Base-by-base conservation (phyloP, 2,797 vertebrate genomes). In the Heteromormyrus szaboi region DNA sequence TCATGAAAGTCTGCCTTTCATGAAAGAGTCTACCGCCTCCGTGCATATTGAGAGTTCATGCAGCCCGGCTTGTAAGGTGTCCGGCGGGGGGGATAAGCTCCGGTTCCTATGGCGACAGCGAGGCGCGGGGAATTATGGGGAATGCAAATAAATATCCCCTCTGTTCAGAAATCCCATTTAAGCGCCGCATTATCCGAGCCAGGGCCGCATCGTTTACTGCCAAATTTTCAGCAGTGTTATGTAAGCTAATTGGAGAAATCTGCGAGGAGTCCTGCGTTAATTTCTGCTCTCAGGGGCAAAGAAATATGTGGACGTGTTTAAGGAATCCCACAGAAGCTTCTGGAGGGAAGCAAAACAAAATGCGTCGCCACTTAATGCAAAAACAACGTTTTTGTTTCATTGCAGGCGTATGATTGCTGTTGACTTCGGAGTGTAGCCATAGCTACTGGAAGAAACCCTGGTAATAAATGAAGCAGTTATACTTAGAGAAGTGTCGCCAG, bases 31-130 rank as follows among this genome's bases (percentile, higher is more conserved):
- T 65, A 87, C 53, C 86, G 85, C 86, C 90, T 85, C 91, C 90
- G 46, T 91, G 89, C 94, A 94, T 91, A 90, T 92, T 93, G 91
- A 93, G 91, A 89, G 92, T 54, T 87, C 87, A 79, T 29, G 44
- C 51, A 17, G 88, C 87, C 89, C 90, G 92, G 90, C 92, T 94
- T 94, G 94, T 94, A 88, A 88, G 91, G 91, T 72, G 92, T 91
- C 92, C 85, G 17, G 51, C 7, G 44, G 44, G 44, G 91, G 92
- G 41, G 93, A 93, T 95, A 94, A 94, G 95, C 91, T 93, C 93
- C 93, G 88, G 95, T 95, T 94, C 92, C 95, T 94, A 95, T 95
- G 94, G 93, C 68, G 94, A 95, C 95, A 54, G 91, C 90, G 93
- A 94, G 17, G 65, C 85, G 5, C 62, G 93, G 93, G 93, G 94